These are phyloP conservation scores for Lepus timidus DNA, from an alignment of 2,113 vertebrate species.

Conservation along the genomic window DNA sequence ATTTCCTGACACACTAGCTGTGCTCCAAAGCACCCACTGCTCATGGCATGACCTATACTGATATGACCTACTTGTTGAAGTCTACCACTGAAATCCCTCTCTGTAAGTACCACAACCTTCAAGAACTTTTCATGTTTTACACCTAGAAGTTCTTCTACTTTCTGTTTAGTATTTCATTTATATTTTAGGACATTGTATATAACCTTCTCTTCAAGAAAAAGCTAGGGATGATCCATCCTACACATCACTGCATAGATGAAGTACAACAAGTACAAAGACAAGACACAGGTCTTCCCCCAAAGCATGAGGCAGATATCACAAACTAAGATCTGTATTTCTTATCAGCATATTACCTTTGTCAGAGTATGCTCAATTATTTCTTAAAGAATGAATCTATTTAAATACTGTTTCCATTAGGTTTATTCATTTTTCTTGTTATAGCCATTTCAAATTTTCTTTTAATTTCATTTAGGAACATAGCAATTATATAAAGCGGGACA, in stretches of 20 bases:
- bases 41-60: background rate
- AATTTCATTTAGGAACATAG: background rate
- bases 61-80: background rate
- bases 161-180: slow-evolving; percentile 20
- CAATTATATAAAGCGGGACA: background rate
- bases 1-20: rapidly evolving
- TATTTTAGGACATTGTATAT: background rate
- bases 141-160: background rate
- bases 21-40: background rate
- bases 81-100: background rate
- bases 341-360: background rate
- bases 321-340: background rate
- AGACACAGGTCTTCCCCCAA: background rate
- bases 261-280: background rate
- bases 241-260: background rate
- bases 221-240: background rate
- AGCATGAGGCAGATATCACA: background rate
- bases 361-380: background rate
- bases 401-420: background rate
- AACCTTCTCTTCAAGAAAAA: background rate
- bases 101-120: background rate
- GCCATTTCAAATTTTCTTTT: background rate
- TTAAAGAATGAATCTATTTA: background rate
- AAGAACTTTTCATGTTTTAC: background rate
- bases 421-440: background rate